These are phyloP conservation scores for Micrasema minimum DNA, from an alignment of 1,140 invertebrate genomes.

Conservation along the genomic window DNA sequence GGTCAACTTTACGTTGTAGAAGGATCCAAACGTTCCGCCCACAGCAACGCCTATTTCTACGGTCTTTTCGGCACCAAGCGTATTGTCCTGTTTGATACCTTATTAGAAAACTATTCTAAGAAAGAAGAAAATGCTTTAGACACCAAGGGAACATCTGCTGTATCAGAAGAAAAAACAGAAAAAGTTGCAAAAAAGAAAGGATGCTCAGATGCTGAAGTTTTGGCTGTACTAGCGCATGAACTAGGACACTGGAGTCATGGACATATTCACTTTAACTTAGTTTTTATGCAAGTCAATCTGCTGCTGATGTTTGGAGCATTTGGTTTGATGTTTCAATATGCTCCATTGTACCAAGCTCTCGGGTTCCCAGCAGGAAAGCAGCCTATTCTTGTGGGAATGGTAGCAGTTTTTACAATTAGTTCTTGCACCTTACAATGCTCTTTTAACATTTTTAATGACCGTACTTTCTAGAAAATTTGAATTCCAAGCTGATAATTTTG, in stretches of 20 bases:
- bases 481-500: conserved; percentile 98
- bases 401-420: conserved; percentile 93
- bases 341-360: conserved; percentile 83
- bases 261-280: conserved; percentile 90
- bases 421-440: conserved; percentile 92
- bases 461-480: conserved; percentile 83
- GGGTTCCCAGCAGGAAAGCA: conserved; percentile 83
- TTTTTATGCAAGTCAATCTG: conserved; percentile 81
- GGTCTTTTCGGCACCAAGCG: conserved; percentile 97
- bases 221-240: conserved; percentile 96
- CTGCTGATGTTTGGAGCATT: conserved; percentile 89
- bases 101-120: conserved; percentile 76
- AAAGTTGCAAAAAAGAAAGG: conserved; percentile 67
- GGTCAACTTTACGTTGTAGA: conserved; percentile 97
- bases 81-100: conserved; percentile 98
- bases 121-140: conserved; percentile 50
- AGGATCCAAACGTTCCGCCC: conserved; percentile 94
- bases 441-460: conserved; percentile 77
- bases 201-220: conserved; percentile 93
- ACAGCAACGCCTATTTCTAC: conserved; percentile 99
- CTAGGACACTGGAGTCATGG: conserved; percentile 97
- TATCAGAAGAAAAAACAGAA: conserved; percentile 58
- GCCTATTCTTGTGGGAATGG: conserved; percentile 92
- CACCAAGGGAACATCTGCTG: conserved; percentile 56
- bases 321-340: conserved; percentile 84